Base-by-base conservation (phyloP, 64 coral and sea anemone genomes). In the Pocillopora verrucosa region DNA sequence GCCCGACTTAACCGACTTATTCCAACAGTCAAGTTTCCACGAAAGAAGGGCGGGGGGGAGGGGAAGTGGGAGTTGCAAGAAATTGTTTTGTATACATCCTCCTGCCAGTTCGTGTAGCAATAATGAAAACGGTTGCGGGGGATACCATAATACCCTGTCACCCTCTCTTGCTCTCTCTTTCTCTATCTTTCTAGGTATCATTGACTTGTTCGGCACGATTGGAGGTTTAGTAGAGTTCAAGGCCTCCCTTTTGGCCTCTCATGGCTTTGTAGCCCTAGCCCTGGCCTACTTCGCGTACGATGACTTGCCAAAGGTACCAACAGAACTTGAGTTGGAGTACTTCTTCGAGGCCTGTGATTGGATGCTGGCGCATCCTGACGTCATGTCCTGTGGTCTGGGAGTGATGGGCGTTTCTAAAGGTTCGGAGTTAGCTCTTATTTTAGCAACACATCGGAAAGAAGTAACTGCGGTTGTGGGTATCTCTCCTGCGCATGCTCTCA, bases 321-420 rank as follows among this genome's bases (percentile, higher is more conserved):
- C 70, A 45, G 81, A 91, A 86, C 16, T 91, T 22, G 80, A 86
- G 9, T 35, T 91, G 13, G 72, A 91, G n/a, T 91, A 91, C 73
- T 91, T 91, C 12, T 60, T 75, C 34, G 90, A 91, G 74, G 90
- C 81, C 10, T 77, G 74, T 45, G 90, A 91, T 64, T 91, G 90
- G 90, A 60, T 91, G 77, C 36, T 67, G 11, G 74, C 26, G 9
- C 91, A 88, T 26, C 65, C 84, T 19, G 16, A 87, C 57, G 76
- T 92, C 16, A 38, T 80, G 36, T 61, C 91, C 61, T 56, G 59
- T 35, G 91, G 91, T 4, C 16, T 91, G 25, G 90, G 90, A 51
- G 22, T 91, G 62, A 91, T 86, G 82, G 90, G 80, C 22, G 77
- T 86, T 16, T 91, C 91, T 34, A 88, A 80, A 80, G 91, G 91